Conservation (phyloP, 1,140 invertebrate genomes). For the Caenorhabditis latens region DNA sequence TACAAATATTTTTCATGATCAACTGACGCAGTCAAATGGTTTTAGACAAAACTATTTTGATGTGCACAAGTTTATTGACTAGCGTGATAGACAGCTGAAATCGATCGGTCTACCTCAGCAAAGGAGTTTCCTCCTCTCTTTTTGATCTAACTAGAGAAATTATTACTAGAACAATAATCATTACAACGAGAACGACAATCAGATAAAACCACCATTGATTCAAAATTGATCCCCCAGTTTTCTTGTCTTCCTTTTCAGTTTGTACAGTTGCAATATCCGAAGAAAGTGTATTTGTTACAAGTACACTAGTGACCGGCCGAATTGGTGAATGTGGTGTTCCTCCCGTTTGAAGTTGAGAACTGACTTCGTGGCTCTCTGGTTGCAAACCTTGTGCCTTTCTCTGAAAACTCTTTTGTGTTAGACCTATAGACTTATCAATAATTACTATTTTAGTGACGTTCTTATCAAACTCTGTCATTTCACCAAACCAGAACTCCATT, state of each 20-base stretch:
- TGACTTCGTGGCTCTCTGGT: not conserved
- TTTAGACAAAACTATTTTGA: not conserved
- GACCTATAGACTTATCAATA: not conserved
- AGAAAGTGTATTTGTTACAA: too few species aligned
- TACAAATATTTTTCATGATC: not conserved
- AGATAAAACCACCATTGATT: conserved; percentile 38
- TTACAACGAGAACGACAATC: not conserved
- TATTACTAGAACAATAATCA: not conserved
- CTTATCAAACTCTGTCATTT: conserved; percentile 16
- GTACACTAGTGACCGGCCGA: too few species aligned
- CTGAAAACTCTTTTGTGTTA: conserved; percentile 1
- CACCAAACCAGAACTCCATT: conserved; percentile 20
- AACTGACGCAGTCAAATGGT: not conserved
- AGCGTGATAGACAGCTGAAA: not conserved
- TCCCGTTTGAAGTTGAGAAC: not conserved
- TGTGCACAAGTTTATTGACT: not conserved
- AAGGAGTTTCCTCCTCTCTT: not conserved
- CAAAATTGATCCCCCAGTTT: not conserved
- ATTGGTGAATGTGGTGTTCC: not conserved
- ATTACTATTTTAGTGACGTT: not conserved
- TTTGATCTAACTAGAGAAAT: not conserved
- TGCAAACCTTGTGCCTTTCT: not conserved
- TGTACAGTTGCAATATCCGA: too few species aligned
- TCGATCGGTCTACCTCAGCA: not conserved
- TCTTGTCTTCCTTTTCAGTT: not conserved